Conservation (phyloP, 2,888 invertebrate species). For the Lycophotia porphyrea region DNA sequence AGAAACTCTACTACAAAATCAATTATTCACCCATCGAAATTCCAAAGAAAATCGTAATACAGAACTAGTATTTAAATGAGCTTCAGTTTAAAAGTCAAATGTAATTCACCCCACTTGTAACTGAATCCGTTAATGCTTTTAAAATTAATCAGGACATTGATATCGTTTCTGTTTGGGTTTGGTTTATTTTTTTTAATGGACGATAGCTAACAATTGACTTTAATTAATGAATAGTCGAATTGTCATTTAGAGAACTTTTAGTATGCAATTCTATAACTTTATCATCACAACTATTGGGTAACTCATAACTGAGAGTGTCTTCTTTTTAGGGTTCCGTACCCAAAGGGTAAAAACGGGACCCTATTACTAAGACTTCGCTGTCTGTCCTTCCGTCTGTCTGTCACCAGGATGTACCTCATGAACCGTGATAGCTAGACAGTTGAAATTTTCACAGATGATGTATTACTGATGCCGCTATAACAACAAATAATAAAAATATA, state of each 20-base stretch:
- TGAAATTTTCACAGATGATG: too few relatives aligned
- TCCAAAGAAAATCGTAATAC: neutral
- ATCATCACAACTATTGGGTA: neutral
- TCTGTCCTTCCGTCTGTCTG: too few relatives aligned
- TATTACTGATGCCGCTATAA: too few relatives aligned
- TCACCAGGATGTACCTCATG: too few relatives aligned
- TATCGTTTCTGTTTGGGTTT: conserved; percentile 19
- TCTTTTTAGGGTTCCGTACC: too few relatives aligned
- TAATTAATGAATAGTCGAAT: conserved; percentile 1
- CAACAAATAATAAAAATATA: too few relatives aligned
- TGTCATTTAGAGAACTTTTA: neutral
- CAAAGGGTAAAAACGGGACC: too few relatives aligned
- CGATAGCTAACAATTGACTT: neutral
- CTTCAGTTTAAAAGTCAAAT: conserved; percentile 58
- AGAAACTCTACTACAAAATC: neutral
- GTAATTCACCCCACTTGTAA: conserved; percentile 67
- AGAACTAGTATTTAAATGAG: conserved; percentile 7
- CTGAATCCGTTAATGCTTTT: conserved; percentile 65
- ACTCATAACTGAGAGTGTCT: neutral
- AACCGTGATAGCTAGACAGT: too few relatives aligned
- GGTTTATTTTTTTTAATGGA: neutral
- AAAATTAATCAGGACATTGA: conserved; percentile 52
- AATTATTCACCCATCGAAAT: neutral
- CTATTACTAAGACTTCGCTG: too few relatives aligned
- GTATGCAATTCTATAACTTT: neutral